Evolutionary conservation across 2,797 vertebrate species (phyloP).

Genomic region (Apogon hyalosoma): DNA sequence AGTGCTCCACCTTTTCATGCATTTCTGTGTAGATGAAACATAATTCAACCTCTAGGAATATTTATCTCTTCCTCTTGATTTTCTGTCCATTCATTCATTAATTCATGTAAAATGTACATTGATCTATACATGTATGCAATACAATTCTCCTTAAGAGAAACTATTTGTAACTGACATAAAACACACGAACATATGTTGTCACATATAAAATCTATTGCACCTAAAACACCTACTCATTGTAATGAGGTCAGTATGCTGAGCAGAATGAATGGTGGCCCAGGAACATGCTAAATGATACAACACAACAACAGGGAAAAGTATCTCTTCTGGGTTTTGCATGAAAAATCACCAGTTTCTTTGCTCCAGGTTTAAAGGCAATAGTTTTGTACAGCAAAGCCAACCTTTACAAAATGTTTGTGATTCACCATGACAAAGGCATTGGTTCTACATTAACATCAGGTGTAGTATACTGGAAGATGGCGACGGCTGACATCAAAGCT

Average conservation of each 20-base stretch:
- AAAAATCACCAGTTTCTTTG: conserved; percentile 32
- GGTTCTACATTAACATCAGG: conserved; percentile 60
- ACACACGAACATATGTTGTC: conserved; percentile 29
- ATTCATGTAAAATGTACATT: conserved; percentile 1
- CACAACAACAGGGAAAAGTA: neutral
- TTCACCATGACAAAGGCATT: conserved; percentile 53
- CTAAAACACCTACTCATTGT: conserved; percentile 32
- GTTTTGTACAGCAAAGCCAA: conserved; percentile 33
- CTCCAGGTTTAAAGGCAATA: conserved; percentile 27
- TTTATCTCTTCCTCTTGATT: conserved; percentile 13
- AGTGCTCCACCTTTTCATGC: conserved; percentile 20
- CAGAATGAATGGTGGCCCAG: conserved; percentile 40
- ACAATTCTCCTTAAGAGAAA: conserved; percentile 5
- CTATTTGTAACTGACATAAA: neutral
- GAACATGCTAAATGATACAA: conserved; percentile 53
- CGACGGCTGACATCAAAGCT: conserved; percentile 55
- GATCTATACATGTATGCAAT: neutral
- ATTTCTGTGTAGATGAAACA: conserved; percentile 19
- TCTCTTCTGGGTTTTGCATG: conserved; percentile 42
- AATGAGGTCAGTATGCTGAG: conserved; percentile 59
- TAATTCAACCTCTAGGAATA: conserved; percentile 37
- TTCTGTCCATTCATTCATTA: conserved; percentile 3
- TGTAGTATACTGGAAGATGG: conserved; percentile 40
- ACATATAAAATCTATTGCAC: conserved; percentile 37
- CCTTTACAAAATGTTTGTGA: conserved; percentile 53